Evolutionary conservation across 2,888 invertebrate genomes (phyloP).

Genomic region (Hydroisotoma schaefferi): DNA sequence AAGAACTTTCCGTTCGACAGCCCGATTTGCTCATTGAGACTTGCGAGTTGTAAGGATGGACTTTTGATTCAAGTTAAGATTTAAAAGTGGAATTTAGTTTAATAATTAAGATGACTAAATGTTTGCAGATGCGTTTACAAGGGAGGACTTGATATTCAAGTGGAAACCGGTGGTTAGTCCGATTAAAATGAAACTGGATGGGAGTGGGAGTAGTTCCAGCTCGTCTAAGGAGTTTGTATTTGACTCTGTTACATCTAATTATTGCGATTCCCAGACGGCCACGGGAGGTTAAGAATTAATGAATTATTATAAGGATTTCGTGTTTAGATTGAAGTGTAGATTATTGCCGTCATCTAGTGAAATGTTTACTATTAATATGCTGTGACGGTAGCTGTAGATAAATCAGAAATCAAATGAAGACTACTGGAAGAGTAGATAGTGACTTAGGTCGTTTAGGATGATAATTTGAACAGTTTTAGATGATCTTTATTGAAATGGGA

Average conservation of each 20-base stretch:
- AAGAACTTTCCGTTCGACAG: slow-evolving; percentile 5
- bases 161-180: background rate
- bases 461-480: no score
- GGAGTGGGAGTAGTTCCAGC: no score
- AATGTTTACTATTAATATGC: no score
- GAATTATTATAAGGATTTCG: no score
- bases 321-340: no score
- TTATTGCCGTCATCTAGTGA: no score
- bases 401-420: no score
- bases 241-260: slow-evolving; percentile 2
- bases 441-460: no score
- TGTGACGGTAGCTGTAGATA: no score
- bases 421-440: no score
- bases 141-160: slow-evolving; percentile 10
- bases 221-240: background rate
- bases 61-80: background rate
- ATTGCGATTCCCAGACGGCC: slow-evolving; percentile 1
- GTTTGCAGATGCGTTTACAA: slow-evolving; percentile 4
- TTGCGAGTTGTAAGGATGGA: slow-evolving; percentile 5
- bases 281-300: no score
- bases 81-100: background rate
- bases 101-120: background rate
- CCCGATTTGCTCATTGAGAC: background rate
- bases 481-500: no score
- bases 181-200: background rate